These are phyloP conservation scores for Melanchra persicariae DNA, from an alignment of 2,888 invertebrate species.

Conservation along the genomic window DNA sequence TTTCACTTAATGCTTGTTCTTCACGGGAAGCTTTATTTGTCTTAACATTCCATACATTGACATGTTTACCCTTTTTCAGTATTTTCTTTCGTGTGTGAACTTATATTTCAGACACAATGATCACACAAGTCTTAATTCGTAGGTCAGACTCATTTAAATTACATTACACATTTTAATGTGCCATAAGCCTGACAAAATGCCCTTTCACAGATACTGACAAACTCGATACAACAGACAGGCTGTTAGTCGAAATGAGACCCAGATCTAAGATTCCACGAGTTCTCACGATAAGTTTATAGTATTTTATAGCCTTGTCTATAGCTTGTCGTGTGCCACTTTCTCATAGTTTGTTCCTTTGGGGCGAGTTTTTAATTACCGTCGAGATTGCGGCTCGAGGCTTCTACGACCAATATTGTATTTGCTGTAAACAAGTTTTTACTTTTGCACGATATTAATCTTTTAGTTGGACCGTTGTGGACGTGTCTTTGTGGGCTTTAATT, in stretches of 20 bases:
- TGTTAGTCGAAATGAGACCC: slow-evolving; percentile 30
- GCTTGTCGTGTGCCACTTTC: slow-evolving; percentile 55
- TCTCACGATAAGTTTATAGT: slow-evolving; percentile 38
- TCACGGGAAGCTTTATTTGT: slow-evolving; percentile 19
- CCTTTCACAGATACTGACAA: slow-evolving; percentile 10
- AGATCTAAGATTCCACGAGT: slow-evolving; percentile 50
- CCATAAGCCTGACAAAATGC: slow-evolving; percentile 1
- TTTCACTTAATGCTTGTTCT: slow-evolving; percentile 13
- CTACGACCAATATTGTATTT: slow-evolving; percentile 69
- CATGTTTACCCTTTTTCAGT: not conserved
- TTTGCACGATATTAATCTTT: slow-evolving; percentile 64
- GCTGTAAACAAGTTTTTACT: slow-evolving; percentile 71
- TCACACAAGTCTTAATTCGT: not conserved
- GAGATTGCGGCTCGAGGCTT: slow-evolving; percentile 72
- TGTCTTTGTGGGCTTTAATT: slow-evolving; percentile 36
- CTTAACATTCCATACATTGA: no score
- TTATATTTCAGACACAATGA: not conserved
- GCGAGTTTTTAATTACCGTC: slow-evolving; percentile 81
- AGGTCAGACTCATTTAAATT: not conserved
- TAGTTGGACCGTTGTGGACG: slow-evolving; percentile 28
- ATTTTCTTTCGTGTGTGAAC: not conserved
- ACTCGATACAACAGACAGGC: slow-evolving; percentile 19
- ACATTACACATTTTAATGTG: slow-evolving; percentile 6
- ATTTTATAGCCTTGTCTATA: slow-evolving; percentile 39
- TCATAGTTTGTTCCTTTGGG: slow-evolving; percentile 64